Conservation (phyloP, 1,140 invertebrate species). For the Heliconius congener region DNA sequence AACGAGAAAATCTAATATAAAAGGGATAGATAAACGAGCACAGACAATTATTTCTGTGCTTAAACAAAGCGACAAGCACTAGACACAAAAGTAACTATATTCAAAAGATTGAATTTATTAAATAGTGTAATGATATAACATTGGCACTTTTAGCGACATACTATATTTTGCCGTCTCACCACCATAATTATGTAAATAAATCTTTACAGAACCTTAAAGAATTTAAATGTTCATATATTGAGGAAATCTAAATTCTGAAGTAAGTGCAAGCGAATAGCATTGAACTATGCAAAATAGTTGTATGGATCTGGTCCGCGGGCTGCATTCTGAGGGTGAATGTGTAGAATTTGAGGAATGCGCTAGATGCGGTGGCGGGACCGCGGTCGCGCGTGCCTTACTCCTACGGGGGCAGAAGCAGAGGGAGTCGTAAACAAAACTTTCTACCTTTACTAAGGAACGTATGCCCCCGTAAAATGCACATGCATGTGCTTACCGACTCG, state of each 20-base stretch:
- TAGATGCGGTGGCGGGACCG: slow-evolving; percentile 46
- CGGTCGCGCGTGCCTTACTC: slow-evolving; percentile 53
- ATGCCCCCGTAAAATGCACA: slow-evolving; percentile 32
- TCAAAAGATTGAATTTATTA: background rate
- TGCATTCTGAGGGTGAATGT: slow-evolving; percentile 75
- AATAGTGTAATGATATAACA: background rate
- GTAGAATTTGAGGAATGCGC: slow-evolving; percentile 73
- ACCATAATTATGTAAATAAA: slow-evolving; percentile 9
- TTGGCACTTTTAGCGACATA: slow-evolving; percentile 62
- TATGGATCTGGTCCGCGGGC: slow-evolving; percentile 63
- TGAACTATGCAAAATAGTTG: slow-evolving; percentile 72
- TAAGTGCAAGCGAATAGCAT: slow-evolving; percentile 51
- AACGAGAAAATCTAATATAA: slow-evolving; percentile 58
- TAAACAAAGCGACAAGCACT: slow-evolving; percentile 69
- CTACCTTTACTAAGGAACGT: slow-evolving; percentile 15
- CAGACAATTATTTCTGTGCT: slow-evolving; percentile 40
- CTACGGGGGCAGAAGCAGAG: slow-evolving; percentile 30
- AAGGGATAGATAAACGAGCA: slow-evolving; percentile 30
- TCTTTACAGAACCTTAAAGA: background rate
- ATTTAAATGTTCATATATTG: background rate
- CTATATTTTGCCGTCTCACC: slow-evolving; percentile 64
- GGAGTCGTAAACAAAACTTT: slow-evolving; percentile 20
- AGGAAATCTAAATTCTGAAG: slow-evolving; percentile 39
- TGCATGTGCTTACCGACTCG: slow-evolving; percentile 59
- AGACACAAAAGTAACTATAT: slow-evolving; percentile 61